Evolutionary conservation across 2,113 vertebrate genomes (phyloP), one percentile per base, ranked within the genome.

Genomic region (Sinocyclocheilus anshuiensis): DNA sequence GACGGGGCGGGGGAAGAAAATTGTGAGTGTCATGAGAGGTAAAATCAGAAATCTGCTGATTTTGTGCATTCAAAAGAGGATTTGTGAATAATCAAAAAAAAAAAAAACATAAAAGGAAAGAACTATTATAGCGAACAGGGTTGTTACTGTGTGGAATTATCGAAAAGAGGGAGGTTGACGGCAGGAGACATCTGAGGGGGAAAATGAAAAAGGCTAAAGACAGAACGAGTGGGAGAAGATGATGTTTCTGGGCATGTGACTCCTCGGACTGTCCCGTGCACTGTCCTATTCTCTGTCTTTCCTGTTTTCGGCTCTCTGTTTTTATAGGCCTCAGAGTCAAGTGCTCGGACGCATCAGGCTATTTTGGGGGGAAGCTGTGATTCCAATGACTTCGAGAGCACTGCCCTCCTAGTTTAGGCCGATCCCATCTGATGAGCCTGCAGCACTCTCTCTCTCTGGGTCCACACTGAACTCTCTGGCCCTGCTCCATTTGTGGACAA

Each of bases 31-130:
- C 15, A 13, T 79, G 8, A 55, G 22, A 42, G 20, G 33, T 53
- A 71, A 79, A 85, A 48, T 83, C 67, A 72, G 12, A 74, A 74
- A 83, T 83, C 67, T 74, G 81, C 67, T 36, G 50, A 74, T 83
- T 83, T 57, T 83, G 26, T 83, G 29, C 48, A 8, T 57, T 83
- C 29, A 24, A 39, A 79, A 79, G 55, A 61, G 67, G 67, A 57
- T 57, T 57, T 57, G 12, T 6, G 12, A 72, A 15, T 72, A 72
- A 83, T 74, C 50, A 11, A 50, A 20, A 4, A 61, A 61, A 57
- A 61, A 42, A 42, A 42, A 42, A 9, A 2, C 57, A 69, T 50
- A 53, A 82, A 69, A 48, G 24, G 15, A 82, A 53, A 26, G 24
- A 72, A 39, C 61, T 33, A 82, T 71, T 81, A 63, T 20, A 57